Evolutionary conservation across 2,113 vertebrate genomes (phyloP).

Genomic region (Uria aalge): DNA sequence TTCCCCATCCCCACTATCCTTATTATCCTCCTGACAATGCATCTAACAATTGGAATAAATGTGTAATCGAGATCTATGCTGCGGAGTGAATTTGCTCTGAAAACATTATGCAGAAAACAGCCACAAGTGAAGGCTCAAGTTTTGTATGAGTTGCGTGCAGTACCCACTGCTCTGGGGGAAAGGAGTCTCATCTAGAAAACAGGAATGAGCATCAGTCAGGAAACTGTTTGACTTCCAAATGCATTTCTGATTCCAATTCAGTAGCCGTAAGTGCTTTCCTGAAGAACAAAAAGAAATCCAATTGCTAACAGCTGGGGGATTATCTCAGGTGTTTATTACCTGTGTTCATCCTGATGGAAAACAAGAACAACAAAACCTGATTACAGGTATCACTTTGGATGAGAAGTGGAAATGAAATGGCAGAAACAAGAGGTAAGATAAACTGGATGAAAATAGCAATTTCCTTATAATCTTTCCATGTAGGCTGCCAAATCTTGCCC

Average conservation of each 20-base stretch:
- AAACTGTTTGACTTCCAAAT: conserved; percentile 34
- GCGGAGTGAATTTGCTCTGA: background rate
- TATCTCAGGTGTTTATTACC: conserved; percentile 1
- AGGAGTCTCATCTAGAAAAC: background rate
- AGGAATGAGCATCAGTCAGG: background rate
- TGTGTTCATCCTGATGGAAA: conserved; percentile 29
- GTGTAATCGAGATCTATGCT: background rate
- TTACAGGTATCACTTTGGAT: background rate
- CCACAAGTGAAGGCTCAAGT: background rate
- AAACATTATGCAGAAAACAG: background rate
- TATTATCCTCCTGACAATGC: conserved; percentile 48
- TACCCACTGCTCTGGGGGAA: background rate
- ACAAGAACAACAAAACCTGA: conserved; percentile 6
- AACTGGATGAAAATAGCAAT: background rate
- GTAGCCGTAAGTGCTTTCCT: background rate
- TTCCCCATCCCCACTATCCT: background rate
- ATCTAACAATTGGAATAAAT: conserved; percentile 31
- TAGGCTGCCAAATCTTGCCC: background rate
- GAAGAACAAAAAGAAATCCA: background rate
- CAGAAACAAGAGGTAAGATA: background rate
- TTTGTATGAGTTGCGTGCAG: background rate
- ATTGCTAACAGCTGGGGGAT: conserved; percentile 26
- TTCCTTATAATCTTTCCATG: conserved; percentile 10
- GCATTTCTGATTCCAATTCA: conserved; percentile 21
- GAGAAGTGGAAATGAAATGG: conserved; percentile 19